Evolutionary conservation across 2,113 vertebrate genomes (phyloP).

Genomic region (Pedionomus torquatus): DNA sequence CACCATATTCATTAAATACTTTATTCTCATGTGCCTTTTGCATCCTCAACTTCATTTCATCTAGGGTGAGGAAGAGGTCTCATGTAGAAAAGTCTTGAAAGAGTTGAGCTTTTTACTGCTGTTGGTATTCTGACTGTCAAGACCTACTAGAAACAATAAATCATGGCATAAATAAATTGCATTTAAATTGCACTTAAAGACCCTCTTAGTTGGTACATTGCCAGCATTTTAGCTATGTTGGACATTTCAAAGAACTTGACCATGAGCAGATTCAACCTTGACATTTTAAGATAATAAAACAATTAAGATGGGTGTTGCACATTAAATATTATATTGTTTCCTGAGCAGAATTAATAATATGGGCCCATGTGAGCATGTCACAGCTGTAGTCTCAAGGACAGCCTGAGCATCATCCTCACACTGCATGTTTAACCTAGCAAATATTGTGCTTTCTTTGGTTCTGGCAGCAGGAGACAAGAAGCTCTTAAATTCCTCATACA

Average conservation of each 20-base stretch:
- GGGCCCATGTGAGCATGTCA: neutral
- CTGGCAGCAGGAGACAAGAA: neutral
- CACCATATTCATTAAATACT: neutral
- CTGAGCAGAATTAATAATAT: conserved; percentile 38
- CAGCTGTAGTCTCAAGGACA: neutral
- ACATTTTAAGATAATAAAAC: conserved; percentile 65
- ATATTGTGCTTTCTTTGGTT: neutral
- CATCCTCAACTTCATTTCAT: neutral
- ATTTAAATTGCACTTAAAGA: conserved; percentile 25
- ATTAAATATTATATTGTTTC: conserved; percentile 72
- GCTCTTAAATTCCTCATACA: neutral
- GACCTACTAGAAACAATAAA: neutral
- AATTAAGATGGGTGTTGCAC: conserved; percentile 33
- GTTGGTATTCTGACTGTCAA: neutral
- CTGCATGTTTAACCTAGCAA: neutral
- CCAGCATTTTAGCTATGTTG: conserved; percentile 43
- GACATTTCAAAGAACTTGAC: conserved; percentile 52
- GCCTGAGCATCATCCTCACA: neutral
- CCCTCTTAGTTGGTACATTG: neutral
- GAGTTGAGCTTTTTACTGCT: neutral
- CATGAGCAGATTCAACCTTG: conserved; percentile 55
- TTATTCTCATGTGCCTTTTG: neutral
- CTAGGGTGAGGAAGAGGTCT: neutral
- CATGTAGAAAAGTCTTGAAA: neutral
- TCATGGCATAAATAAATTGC: neutral